phyloP scores from a whole-genome alignment of 2,797 vertebrate species.

The Clarias pachynema region DNA sequence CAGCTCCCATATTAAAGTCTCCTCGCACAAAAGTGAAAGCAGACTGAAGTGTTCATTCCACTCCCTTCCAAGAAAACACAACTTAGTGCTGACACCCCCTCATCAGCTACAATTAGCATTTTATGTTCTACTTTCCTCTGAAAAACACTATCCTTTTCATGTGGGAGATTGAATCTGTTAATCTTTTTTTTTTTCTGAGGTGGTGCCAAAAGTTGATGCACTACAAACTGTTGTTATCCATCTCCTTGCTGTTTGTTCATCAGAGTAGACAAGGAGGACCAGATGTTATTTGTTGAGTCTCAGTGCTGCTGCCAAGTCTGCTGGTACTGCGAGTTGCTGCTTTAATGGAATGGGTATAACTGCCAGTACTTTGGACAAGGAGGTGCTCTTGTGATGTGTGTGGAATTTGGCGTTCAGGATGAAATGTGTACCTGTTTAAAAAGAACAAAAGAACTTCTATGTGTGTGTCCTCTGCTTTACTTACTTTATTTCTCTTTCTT shows the following conservation, averaged over 20 bases:
- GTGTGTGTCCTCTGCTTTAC: constrained; percentile 42
- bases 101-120: constrained; percentile 56
- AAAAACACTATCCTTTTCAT: constrained; percentile 55
- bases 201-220: constrained; percentile 69
- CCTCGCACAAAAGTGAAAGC: constrained; percentile 44
- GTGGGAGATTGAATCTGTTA: constrained; percentile 64
- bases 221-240: constrained; percentile 68
- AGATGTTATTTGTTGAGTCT: constrained; percentile 74
- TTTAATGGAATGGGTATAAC: constrained; percentile 69
- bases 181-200: constrained; percentile 59
- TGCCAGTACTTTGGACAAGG: constrained; percentile 60
- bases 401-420: constrained; percentile 55
- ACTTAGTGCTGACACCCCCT: constrained; percentile 57
- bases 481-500: constrained; percentile 15
- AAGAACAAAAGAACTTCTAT: constrained; percentile 50
- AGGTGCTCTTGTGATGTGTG: constrained; percentile 62
- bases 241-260: constrained; percentile 64
- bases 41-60: constrained; percentile 55
- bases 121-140: constrained; percentile 52
- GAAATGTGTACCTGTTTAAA: constrained; percentile 65
- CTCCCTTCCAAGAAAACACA: constrained; percentile 48
- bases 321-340: constrained; percentile 65
- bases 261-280: constrained; percentile 67
- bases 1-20: constrained; percentile 52
- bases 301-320: constrained; percentile 64